Percentiles rank a stretch among this genome's conserved stretches.
phyloP scores from a whole-genome alignment of 2,113 vertebrate genomes.

The Montifringilla adamsi region DNA sequence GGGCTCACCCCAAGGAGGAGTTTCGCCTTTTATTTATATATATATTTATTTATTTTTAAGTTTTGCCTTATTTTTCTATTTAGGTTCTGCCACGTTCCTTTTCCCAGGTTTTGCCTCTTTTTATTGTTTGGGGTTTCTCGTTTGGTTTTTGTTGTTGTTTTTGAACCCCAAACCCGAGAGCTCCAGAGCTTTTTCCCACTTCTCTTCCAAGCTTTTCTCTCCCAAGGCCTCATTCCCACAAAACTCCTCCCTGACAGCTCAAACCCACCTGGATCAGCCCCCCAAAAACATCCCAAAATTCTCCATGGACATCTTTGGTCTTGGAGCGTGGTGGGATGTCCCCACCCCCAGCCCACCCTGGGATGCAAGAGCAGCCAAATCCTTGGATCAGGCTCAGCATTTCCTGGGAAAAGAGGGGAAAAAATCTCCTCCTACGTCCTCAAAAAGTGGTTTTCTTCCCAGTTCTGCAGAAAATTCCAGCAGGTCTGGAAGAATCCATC shows the following conservation, averaged over 20 bases:
- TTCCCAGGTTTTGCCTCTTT: not conserved
- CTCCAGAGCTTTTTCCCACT: not conserved
- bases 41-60: not conserved
- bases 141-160: not conserved
- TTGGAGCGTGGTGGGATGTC: rapidly evolving
- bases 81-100: rapidly evolving
- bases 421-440: not conserved
- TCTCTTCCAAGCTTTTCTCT: rapidly evolving
- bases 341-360: not conserved
- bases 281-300: not conserved
- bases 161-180: not conserved
- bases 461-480: not conserved
- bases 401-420: not conserved
- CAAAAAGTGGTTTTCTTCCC: not conserved
- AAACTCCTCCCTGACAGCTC: not conserved
- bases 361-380: not conserved
- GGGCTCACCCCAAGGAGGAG: not conserved
- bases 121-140: not conserved
- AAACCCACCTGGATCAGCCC: not conserved
- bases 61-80: not conserved
- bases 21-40: not conserved
- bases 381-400: not conserved
- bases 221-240: not conserved
- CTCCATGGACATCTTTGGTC: rapidly evolving
- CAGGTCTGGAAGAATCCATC: not conserved